Evolutionary conservation across 2,888 invertebrate species (phyloP), one percentile per base, ranked within the genome.

Genomic region (Slavum lentiscoides): DNA sequence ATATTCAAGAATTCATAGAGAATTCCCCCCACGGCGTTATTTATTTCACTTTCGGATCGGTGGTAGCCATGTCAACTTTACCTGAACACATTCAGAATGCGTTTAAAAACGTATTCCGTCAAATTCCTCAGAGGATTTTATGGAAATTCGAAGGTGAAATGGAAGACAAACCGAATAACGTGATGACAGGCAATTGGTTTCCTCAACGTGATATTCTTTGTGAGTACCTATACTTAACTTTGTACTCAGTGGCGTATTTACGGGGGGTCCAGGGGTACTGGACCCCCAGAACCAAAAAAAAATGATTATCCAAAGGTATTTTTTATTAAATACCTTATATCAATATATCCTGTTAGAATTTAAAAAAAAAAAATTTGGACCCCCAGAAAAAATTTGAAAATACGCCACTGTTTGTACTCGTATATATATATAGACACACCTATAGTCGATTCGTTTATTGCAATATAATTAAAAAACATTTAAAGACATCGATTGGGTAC

Each of bases 131-230:
- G 21, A 15, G 69, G 49, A 37, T 77, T 19, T 77, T 77, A 30
- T 69, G 68, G 76, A 77, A 77, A 77, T 77, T 30, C 43, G 76
- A 77, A 77, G 76, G 59, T 49, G 69, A 77, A 77, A 49, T 77
- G 69, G 3, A 69, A 49, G 61, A 77, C 17, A 77, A 69, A 62
- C 76, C 61, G 17, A 23, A 69, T 19, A 77, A 77, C 7, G 69
- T 69, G 37, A 69, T 77, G 61, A 77, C 53, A 37, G 67, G 58
- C 49, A 61, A 61, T 8, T 77, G 76, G 76, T 61, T 77, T 37
- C 76, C 76, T 9, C 76, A 77, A 39, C 68, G 61, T 6, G 76
- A 77, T 0, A n/a, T 77, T 19, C 37, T 77, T 0, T 8, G 76
- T 77, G 49, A 62, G 49, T 76, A 23, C 6, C 11, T 39, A 15